phyloP scores from a whole-genome alignment of 2,888 invertebrate species.

The Eupithecia vulgata region DNA sequence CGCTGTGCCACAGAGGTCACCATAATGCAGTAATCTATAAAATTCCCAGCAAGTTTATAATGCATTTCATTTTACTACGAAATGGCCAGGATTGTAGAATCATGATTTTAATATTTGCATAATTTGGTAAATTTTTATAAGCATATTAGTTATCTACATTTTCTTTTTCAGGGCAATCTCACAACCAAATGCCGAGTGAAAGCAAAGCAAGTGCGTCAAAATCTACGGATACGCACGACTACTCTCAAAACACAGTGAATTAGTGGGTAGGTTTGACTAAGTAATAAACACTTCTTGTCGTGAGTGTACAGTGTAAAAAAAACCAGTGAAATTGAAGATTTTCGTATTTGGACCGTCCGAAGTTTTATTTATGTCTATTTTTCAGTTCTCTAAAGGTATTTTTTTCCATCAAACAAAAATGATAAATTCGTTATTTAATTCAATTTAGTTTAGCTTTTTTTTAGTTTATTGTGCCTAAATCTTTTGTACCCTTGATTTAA shows the following conservation, averaged over 20 bases:
- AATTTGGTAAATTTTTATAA: not conserved
- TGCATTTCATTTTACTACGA: too few species aligned
- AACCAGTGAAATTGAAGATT: constrained; percentile 28
- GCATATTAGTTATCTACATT: not conserved
- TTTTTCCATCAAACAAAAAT: not conserved
- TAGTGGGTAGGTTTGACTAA: constrained; percentile 3
- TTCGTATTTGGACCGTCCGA: constrained; percentile 43
- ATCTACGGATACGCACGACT: constrained; percentile 62
- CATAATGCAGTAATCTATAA: too few species aligned
- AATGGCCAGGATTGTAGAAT: not conserved
- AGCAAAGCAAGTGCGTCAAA: constrained; percentile 59
- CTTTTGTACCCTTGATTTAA: not conserved
- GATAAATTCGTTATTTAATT: not conserved
- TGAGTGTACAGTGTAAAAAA: constrained; percentile 43
- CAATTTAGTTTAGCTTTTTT: not conserved
- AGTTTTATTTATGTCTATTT: constrained; percentile 2
- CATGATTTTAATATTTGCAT: not conserved
- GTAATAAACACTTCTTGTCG: constrained; percentile 11
- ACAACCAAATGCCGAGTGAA: constrained; percentile 56
- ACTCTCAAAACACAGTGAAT: constrained; percentile 51
- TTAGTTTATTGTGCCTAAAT: constrained; percentile 1
- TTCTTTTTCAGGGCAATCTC: constrained; percentile 56
- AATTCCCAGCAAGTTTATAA: too few species aligned
- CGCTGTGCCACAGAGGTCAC: too few species aligned
- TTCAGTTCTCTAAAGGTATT: constrained; percentile 1